Evolutionary conservation across 1,140 invertebrate genomes (phyloP).

Genomic region (Trialeurodes vaporariorum): DNA sequence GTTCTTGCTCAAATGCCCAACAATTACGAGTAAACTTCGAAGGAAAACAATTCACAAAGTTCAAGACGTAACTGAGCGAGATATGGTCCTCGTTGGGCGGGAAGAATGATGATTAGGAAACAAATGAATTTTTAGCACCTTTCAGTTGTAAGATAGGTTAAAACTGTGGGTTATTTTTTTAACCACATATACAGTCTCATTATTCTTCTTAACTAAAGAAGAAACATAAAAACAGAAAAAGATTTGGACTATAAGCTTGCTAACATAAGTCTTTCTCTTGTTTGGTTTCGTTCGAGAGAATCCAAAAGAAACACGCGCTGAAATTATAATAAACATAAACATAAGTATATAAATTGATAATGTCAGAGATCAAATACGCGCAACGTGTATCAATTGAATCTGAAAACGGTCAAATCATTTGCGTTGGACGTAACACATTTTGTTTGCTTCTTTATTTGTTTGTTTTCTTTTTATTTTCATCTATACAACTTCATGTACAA

Average conservation of each 20-base stretch:
- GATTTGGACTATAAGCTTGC: neutral
- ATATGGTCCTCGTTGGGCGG: too few species aligned
- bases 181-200: too few species aligned
- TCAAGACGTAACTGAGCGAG: too few species aligned
- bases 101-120: too few species aligned
- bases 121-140: too few species aligned
- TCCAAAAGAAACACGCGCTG: neutral
- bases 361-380: neutral
- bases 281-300: neutral
- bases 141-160: too few species aligned
- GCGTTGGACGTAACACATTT: neutral
- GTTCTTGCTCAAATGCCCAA: too few species aligned
- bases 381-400: neutral
- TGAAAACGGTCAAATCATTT: neutral
- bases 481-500: neutral
- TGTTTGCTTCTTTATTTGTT: neutral
- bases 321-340: neutral
- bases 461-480: neutral
- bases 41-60: too few species aligned
- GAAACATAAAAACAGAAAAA: too few species aligned
- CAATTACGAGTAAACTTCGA: too few species aligned
- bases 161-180: too few species aligned
- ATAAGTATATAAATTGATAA: constrained; percentile 1
- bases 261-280: neutral
- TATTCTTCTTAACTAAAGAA: too few species aligned